phyloP scores from a whole-genome alignment of 2,113 vertebrate genomes.

The Aptenodytes forsteri region DNA sequence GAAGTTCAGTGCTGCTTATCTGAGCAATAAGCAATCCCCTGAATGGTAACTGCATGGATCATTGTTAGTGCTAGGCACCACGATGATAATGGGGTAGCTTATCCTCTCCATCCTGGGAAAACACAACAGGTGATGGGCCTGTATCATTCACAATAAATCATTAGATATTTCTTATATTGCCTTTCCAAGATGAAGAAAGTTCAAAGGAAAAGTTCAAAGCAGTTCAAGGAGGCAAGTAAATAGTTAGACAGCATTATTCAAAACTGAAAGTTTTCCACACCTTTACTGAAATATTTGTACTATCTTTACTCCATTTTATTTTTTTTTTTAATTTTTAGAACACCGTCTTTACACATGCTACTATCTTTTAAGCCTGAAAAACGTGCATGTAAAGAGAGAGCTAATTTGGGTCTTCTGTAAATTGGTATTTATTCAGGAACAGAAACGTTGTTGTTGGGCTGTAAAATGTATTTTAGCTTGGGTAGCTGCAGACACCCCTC shows the following conservation, averaged over 20 bases:
- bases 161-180: background rate
- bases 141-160: background rate
- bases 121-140: background rate
- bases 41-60: background rate
- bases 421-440: background rate
- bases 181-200: background rate
- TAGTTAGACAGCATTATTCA: background rate
- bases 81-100: background rate
- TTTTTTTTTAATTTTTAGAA: background rate
- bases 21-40: conserved; percentile 48
- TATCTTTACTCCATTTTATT: background rate
- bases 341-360: background rate
- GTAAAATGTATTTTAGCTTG: background rate
- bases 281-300: background rate
- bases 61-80: background rate
- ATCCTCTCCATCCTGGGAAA: background rate
- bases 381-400: background rate
- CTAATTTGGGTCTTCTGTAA: background rate
- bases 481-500: background rate
- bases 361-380: background rate
- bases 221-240: background rate
- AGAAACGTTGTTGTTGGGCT: background rate
- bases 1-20: conserved; percentile 53
- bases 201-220: background rate
- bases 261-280: background rate